A percentile compares a stretch with the other conserved stretches of the same genome.
Evolutionary conservation across 2,113 vertebrate genomes (phyloP).

Genomic region (Grus americana): DNA sequence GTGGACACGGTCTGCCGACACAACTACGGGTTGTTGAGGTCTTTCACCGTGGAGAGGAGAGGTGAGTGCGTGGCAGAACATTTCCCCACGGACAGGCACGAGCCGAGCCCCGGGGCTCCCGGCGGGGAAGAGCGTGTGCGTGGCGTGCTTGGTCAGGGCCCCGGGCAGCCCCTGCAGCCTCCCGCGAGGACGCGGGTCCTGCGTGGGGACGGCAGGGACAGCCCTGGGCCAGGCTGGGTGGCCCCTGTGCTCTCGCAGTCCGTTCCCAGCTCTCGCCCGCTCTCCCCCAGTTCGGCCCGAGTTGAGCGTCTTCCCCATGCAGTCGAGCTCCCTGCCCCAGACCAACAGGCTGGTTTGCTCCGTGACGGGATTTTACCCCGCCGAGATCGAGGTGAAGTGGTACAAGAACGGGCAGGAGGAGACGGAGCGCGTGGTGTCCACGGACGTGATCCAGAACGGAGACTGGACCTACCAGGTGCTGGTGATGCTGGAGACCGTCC

Average conservation of each 20-base stretch:
- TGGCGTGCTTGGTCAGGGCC: neutral
- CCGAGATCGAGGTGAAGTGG: neutral
- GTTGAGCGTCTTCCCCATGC: rapidly evolving
- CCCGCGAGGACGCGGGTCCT: neutral
- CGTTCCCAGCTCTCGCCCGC: neutral
- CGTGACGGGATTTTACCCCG: neutral
- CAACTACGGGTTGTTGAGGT: too few relatives aligned
- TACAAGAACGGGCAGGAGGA: neutral
- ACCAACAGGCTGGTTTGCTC: neutral
- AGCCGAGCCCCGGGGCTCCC: neutral
- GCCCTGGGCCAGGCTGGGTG: neutral
- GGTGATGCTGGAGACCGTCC: neutral
- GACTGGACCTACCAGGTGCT: neutral
- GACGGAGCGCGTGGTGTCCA: neutral
- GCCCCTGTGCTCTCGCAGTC: neutral
- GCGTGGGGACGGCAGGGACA: neutral
- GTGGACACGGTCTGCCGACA: too few relatives aligned
- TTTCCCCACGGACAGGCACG: neutral
- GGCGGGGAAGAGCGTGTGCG: too few relatives aligned
- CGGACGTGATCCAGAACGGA: neutral
- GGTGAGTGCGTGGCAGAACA: neutral
- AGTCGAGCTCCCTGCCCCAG: neutral
- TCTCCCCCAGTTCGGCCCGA: neutral
- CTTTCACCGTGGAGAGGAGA: too few relatives aligned
- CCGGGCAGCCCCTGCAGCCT: neutral